A percentile compares a stretch with the other conserved stretches of the same genome.
phyloP scores from a whole-genome alignment of 2,888 invertebrate genomes.

The Leptarthrus brevirostris region DNA sequence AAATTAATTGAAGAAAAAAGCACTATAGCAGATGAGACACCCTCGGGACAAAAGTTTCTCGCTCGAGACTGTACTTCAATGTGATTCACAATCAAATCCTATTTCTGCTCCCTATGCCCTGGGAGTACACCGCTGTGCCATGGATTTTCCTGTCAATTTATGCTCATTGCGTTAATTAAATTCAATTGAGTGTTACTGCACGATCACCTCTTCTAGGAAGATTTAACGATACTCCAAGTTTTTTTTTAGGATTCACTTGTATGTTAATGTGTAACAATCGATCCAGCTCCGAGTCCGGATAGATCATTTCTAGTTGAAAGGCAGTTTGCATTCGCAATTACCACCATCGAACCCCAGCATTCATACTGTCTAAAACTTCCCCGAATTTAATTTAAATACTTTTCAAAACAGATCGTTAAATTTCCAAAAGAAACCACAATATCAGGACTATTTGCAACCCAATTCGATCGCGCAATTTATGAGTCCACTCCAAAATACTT shows the following conservation, averaged over 20 bases:
- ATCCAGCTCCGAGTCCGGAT: too few relatives aligned
- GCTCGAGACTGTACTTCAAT: slow-evolving; percentile 12
- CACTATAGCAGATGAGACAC: slow-evolving; percentile 32
- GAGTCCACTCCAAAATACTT: not conserved
- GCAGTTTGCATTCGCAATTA: slow-evolving; percentile 15
- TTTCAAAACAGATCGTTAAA: slow-evolving; percentile 24
- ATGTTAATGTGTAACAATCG: too few relatives aligned
- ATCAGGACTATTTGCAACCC: not conserved
- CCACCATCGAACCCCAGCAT: too few relatives aligned
- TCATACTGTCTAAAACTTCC: not conserved
- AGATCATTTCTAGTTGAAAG: not conserved
- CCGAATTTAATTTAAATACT: not conserved
- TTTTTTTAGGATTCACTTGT: not conserved
- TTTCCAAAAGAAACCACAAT: slow-evolving; percentile 8
- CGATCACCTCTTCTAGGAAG: slow-evolving; percentile 24
- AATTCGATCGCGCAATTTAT: slow-evolving; percentile 5
- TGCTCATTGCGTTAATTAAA: slow-evolving; percentile 46
- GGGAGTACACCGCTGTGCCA: not conserved
- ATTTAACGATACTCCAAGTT: not conserved
- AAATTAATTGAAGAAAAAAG: slow-evolving; percentile 49
- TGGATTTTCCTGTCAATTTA: slow-evolving; percentile 45
- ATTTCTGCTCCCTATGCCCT: slow-evolving; percentile 38
- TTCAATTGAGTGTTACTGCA: slow-evolving; percentile 34
- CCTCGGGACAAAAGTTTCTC: slow-evolving; percentile 32
- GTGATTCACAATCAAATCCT: slow-evolving; percentile 49